Percentiles rank a stretch among this genome's conserved stretches.
Evolutionary conservation across 1,140 invertebrate species (phyloP).

Genomic region (Bombus soroeensis): DNA sequence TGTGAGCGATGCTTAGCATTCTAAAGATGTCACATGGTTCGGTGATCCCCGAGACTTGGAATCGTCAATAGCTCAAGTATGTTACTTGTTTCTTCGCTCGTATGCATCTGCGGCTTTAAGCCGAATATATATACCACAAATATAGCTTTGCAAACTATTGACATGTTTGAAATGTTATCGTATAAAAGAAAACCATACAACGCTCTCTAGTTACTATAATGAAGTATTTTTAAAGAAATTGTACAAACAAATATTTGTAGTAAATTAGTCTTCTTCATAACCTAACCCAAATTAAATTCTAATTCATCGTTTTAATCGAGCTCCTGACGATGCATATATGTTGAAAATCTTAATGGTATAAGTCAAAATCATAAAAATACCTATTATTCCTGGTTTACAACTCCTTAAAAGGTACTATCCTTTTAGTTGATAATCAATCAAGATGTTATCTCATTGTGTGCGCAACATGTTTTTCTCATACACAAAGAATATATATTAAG

Average conservation of each 20-base stretch:
- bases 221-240: not conserved
- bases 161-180: not conserved
- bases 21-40: constrained; percentile 21
- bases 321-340: no score
- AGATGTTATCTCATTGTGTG: no score
- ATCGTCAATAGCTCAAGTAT: constrained; percentile 21
- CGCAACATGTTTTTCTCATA: no score
- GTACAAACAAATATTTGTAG: not conserved
- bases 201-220: no score
- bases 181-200: no score
- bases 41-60: constrained; percentile 4
- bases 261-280: not conserved
- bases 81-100: not conserved
- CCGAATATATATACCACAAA: not conserved
- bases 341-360: no score
- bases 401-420: no score
- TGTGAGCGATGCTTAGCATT: constrained; percentile 15
- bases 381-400: no score
- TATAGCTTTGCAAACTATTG: not conserved
- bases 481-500: no score
- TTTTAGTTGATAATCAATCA: no score
- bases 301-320: no score
- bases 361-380: no score
- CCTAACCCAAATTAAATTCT: not conserved
- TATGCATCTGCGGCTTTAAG: constrained; percentile 11